Conservation (phyloP, 2,888 invertebrate species). For the Tetanocera ferruginea region DNA sequence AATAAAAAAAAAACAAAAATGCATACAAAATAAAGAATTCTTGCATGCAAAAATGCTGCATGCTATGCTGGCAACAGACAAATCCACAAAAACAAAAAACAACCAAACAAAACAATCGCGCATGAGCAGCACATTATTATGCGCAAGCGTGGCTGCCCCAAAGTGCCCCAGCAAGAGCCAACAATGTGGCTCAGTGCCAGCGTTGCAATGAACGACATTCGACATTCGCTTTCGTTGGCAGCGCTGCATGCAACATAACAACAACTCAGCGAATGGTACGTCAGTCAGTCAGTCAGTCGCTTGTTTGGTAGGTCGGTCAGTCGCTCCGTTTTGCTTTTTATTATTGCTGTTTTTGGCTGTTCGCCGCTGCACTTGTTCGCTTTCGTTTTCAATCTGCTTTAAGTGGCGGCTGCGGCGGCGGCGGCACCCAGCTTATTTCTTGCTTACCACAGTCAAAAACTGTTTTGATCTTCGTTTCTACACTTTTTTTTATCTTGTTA, state of each 20-base stretch:
- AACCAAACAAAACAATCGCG: constrained; percentile 4
- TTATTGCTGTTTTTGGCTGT: neutral
- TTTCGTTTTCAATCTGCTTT: constrained; percentile 47
- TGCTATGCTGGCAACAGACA: neutral
- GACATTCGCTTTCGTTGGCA: constrained; percentile 33
- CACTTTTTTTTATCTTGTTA: too few relatives aligned
- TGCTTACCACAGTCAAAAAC: too few relatives aligned
- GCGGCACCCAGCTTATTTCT: constrained; percentile 5
- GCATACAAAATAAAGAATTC: too few relatives aligned
- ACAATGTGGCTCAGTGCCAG: neutral
- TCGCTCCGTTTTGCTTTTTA: neutral
- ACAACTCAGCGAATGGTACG: neutral
- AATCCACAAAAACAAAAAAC: neutral
- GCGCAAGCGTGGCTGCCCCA: constrained; percentile 12
- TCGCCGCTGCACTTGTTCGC: constrained; percentile 38
- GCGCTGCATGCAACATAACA: neutral
- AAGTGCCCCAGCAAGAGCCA: neutral
- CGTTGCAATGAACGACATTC: constrained; percentile 19
- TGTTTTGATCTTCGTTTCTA: too few relatives aligned
- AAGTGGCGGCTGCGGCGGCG: neutral
- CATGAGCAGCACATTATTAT: constrained; percentile 21
- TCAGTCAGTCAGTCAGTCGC: neutral
- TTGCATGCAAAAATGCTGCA: neutral
- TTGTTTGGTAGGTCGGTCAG: constrained; percentile 19
- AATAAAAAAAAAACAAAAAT: too few relatives aligned